Percentiles rank a stretch among this genome's conserved stretches.
phyloP scores from a whole-genome alignment of 2,797 vertebrate species.

The Microhierax caerulescens region DNA sequence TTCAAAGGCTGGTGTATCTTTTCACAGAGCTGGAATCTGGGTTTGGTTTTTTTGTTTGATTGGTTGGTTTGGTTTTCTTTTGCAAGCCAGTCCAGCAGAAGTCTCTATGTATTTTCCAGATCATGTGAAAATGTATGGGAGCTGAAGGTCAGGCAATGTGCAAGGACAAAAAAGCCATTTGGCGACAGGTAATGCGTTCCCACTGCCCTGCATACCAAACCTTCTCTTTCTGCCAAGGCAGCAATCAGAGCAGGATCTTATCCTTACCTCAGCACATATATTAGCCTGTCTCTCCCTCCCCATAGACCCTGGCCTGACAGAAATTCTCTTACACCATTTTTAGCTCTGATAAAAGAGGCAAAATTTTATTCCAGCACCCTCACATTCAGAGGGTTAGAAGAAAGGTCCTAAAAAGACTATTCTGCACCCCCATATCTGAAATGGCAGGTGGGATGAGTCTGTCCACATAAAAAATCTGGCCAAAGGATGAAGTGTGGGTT shows the following conservation, averaged over 20 bases:
- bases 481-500: slow-evolving; percentile 76
- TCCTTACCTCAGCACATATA: background rate
- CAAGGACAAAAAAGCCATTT: background rate
- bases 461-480: slow-evolving; percentile 86
- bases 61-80: background rate
- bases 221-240: background rate
- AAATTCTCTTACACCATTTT: background rate
- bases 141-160: background rate
- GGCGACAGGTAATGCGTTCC: background rate
- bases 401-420: background rate
- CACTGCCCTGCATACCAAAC: background rate
- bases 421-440: background rate
- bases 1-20: background rate
- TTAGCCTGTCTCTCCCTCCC: background rate
- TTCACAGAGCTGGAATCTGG: no score
- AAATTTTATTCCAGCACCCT: slow-evolving; percentile 19
- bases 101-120: background rate
- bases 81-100: background rate
- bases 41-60: no score
- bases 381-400: background rate
- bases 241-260: background rate
- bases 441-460: slow-evolving; percentile 78
- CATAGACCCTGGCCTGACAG: background rate
- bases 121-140: background rate
- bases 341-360: background rate